Evolutionary conservation across 2,797 vertebrate species (phyloP), one percentile per base, ranked within the genome.

Genomic region (Falco peregrinus): DNA sequence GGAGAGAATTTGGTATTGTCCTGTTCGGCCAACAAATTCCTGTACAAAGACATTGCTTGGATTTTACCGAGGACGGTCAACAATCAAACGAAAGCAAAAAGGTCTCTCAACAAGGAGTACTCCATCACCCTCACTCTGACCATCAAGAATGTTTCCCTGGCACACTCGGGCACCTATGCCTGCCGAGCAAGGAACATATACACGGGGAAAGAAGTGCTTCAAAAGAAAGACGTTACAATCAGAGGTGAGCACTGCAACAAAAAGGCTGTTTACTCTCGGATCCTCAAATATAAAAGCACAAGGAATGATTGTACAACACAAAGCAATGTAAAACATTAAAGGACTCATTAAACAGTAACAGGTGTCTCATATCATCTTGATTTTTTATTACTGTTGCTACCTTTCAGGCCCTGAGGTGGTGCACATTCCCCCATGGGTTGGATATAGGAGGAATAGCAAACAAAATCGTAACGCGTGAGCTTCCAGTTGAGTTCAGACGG

Each of bases 21-120:
- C 90, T 99, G 99, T 96, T 97, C 96, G 0, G 99, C 98, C 93
- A 99, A 98, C 98, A 99, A 98, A 93, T 98, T 99, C 98, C 97
- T 99, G 65, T 99, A 99, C 98, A 98, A 97, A 63, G 97, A 98
- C 57, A 81, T 99, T 94, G 97, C 98, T 53, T 99, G 99, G 99
- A 97, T 98, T 95, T 97, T 98, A 87, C 97, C 97, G 18, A 94
- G 97, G 96, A 98, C 96, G 51, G 95, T 95, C 60, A 97, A 96
- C 59, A 98, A 98, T 69, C 97, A 97, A 89, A 98, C 98, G 1
- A 98, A 98, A 96, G 94, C 96, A 25, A 98, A 94, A 85, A 97
- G 87, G 83, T 97, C 98, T 63, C 71, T 96, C 50, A 93, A 95
- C 2, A 98, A 97, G 28, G 97, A 98, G 60, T 98, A 98, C 95